phyloP scores from a whole-genome alignment of 1,140 invertebrate species.

The Drosophila santomea region DNA sequence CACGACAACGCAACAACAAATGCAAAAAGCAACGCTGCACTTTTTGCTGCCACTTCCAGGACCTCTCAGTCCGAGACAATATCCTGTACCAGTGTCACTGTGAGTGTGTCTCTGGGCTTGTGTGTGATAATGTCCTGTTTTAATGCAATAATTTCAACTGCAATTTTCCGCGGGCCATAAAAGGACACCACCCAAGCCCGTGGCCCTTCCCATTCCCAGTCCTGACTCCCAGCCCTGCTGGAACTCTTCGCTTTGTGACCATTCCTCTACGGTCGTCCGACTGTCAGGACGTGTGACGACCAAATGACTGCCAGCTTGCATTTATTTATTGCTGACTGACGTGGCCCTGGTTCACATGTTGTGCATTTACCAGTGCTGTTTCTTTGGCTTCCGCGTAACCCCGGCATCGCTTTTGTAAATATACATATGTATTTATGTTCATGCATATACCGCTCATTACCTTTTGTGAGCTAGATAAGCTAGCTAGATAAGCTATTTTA shows the following conservation, averaged over 20 bases:
- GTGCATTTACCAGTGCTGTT: conserved; percentile 15
- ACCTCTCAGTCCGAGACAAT: conserved; percentile 33
- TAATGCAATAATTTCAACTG: conserved; percentile 82
- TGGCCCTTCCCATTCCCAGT: conserved; percentile 15
- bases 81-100: conserved; percentile 14
- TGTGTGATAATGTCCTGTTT: conserved; percentile 81
- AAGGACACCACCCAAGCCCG: conserved; percentile 10
- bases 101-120: conserved; percentile 9
- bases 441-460: no score
- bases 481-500: no score
- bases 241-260: conserved; percentile 24
- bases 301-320: conserved; percentile 81
- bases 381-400: background rate
- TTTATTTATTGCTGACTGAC: conserved; percentile 83
- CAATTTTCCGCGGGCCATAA: conserved; percentile 65
- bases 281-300: conserved; percentile 72
- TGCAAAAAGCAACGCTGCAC: conserved; percentile 76
- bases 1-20: conserved; percentile 62
- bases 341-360: conserved; percentile 52
- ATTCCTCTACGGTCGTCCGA: conserved; percentile 28
- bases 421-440: background rate
- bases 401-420: background rate
- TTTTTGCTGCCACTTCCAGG: conserved; percentile 60
- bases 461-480: no score
- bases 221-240: conserved; percentile 24